Evolutionary conservation across 1,140 invertebrate species (phyloP), one percentile per base, ranked within the genome.

Genomic region (Nixonia krombeini): DNA sequence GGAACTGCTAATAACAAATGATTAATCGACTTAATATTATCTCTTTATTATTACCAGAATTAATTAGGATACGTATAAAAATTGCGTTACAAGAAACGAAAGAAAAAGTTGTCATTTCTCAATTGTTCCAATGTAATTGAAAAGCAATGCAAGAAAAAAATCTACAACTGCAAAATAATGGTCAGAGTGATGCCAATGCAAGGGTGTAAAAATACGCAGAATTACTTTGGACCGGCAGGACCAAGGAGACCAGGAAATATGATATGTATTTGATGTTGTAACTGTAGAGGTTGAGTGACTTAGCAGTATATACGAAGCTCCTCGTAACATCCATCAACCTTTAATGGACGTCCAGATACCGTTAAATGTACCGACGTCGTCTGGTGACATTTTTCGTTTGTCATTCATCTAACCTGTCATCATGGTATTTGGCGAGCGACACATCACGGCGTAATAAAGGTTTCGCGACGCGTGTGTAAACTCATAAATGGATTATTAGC

Each of bases 331-430:
- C 66, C 55, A 62, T 70, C 59, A 70, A 42, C 13, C 46, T 42
- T 45, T 70, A 70, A 70, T 70, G 65, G 65, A 69, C 61, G 61
- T 50, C 49, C 49, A 68, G 65, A 68, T 58, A 68, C 57, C 55
- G 57, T 61, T 62, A 57, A 68, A 62, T 47, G 40, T 46, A 53
- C 42, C 47, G 57, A 57, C 57, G 41, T 38, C 40, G 25, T 45
- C 12, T 38, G 56, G 57, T 52, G 57, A 52, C 49, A 44, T 68
- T 68, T 68, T 62, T 62, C 52, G 52, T 62, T 62, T 68, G 52
- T 52, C 64, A 62, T 62, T 61, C 58, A 56, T 62, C 58, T 58
- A 57, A 69, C 63, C 55, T 55, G 58, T 64, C 66, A 64, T 46
- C 49, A 15, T 44, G 45, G 38, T 12, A 53, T 58, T 53, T 21